Conservation (phyloP, 2,113 vertebrate genomes). For the Phylloscopus trochiloides region DNA sequence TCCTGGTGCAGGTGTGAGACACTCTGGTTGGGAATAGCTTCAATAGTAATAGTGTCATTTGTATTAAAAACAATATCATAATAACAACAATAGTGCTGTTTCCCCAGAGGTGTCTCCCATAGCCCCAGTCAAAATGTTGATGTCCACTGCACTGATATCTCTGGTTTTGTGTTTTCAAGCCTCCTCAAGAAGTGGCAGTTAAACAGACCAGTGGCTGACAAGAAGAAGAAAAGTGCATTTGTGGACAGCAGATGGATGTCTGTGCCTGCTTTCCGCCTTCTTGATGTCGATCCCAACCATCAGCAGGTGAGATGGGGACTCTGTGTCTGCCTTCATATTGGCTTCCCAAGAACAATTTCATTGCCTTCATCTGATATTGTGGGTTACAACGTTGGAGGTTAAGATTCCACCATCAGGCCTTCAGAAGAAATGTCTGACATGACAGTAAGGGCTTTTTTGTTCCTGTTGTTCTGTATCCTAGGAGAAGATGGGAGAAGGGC, state of each 20-base stretch:
- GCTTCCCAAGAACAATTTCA: not conserved
- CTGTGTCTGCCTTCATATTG: not conserved
- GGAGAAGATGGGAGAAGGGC: not conserved
- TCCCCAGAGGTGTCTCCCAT: not conserved
- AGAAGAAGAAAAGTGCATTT: not conserved
- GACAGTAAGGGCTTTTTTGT: not conserved
- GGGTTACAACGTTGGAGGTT: not conserved
- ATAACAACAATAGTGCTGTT: not conserved
- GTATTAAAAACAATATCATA: not conserved
- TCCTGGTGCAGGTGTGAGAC: not conserved
- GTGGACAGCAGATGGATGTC: not conserved
- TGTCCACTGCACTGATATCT: not conserved
- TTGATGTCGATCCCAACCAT: not conserved
- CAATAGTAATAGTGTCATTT: not conserved
- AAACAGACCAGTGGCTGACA: not conserved
- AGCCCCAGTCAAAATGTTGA: not conserved
- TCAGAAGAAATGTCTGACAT: not conserved
- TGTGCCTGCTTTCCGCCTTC: not conserved
- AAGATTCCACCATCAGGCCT: not conserved
- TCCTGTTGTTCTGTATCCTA: not conserved
- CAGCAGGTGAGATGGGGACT: conserved; percentile 29
- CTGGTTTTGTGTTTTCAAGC: conserved; percentile 35
- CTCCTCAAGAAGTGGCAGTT: conserved; percentile 24
- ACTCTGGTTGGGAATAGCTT: not conserved
- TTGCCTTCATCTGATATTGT: not conserved